Percentiles rank a stretch among this genome's conserved stretches.
These are phyloP conservation scores for Archilochus colubris DNA, from an alignment of 2,113 vertebrate genomes.

Conservation along the genomic window DNA sequence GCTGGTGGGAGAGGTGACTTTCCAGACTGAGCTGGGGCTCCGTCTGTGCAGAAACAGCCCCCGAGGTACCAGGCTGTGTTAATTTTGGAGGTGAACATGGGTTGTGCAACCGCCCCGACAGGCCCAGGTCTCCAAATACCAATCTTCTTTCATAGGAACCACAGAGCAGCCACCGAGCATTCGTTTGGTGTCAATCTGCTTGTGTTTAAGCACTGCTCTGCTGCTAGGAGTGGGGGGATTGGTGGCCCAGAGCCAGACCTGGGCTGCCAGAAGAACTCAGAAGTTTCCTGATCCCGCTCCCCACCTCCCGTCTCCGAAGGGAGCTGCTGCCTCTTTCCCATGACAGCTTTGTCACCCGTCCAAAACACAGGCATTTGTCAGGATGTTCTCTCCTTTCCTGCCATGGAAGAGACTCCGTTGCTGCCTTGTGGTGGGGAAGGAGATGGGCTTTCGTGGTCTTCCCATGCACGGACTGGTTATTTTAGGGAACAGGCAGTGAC, in stretches of 20 bases:
- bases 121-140: slow-evolving; percentile 22
- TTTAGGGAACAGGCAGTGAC: background rate
- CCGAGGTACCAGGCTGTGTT: background rate
- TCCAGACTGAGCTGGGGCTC: background rate
- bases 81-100: slow-evolving; percentile 45
- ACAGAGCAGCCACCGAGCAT: slow-evolving; percentile 6
- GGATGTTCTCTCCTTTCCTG: slow-evolving; percentile 72
- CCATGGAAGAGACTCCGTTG: slow-evolving; percentile 55
- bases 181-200: slow-evolving; percentile 46
- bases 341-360: slow-evolving; percentile 71
- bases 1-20: slow-evolving; percentile 3
- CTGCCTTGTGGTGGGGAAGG: slow-evolving; percentile 18
- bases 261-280: slow-evolving; percentile 70
- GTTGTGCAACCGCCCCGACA: background rate
- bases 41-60: background rate
- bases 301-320: slow-evolving; percentile 65
- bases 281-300: slow-evolving; percentile 69
- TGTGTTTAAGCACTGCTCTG: slow-evolving; percentile 14
- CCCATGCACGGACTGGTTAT: background rate
- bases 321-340: slow-evolving; percentile 67
- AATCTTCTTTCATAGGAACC: slow-evolving; percentile 11
- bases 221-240: slow-evolving; percentile 26
- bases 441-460: slow-evolving; percentile 35
- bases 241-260: slow-evolving; percentile 55
- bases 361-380: slow-evolving; percentile 70